Conservation (phyloP, 2,888 invertebrate genomes). For the Trisateles emortualis region DNA sequence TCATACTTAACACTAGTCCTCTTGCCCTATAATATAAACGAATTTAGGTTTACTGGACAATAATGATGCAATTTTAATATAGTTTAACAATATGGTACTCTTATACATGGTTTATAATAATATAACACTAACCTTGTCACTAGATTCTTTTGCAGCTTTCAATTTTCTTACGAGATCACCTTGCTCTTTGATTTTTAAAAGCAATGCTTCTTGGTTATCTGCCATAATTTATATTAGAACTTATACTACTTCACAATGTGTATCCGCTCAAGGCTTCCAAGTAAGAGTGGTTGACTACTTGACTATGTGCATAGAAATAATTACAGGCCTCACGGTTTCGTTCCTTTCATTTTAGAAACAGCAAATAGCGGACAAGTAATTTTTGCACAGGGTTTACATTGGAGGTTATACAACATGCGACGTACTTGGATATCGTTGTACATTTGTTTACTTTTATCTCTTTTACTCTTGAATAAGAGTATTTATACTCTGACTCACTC, state of each 20-base stretch:
- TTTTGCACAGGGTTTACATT: conserved; percentile 16
- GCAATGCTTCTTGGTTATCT: conserved; percentile 69
- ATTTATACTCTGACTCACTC: background rate
- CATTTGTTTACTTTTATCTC: conserved; percentile 14
- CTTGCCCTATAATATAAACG: conserved; percentile 68
- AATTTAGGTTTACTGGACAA: conserved; percentile 34
- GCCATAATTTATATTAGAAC: conserved; percentile 64
- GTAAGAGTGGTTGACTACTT: conserved; percentile 61
- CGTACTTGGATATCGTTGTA: background rate
- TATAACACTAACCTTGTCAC: conserved; percentile 88
- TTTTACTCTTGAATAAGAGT: conserved; percentile 6
- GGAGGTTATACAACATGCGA: conserved; percentile 33
- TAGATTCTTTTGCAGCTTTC: conserved; percentile 92
- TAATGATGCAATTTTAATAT: conserved; percentile 58
- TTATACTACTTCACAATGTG: conserved; percentile 33
- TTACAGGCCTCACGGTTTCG: conserved; percentile 63
- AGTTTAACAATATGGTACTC: conserved; percentile 24
- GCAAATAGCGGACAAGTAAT: conserved; percentile 42
- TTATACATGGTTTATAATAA: background rate
- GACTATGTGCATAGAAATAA: conserved; percentile 50
- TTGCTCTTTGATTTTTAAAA: conserved; percentile 87
- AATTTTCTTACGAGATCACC: conserved; percentile 94
- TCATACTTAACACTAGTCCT: conserved; percentile 53
- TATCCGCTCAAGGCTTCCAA: conserved; percentile 59
- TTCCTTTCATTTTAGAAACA: conserved; percentile 69